A percentile compares a stretch with the other conserved stretches of the same genome.
These are phyloP conservation scores for Serinus canaria DNA, from an alignment of 2,113 vertebrate genomes.

Conservation along the genomic window DNA sequence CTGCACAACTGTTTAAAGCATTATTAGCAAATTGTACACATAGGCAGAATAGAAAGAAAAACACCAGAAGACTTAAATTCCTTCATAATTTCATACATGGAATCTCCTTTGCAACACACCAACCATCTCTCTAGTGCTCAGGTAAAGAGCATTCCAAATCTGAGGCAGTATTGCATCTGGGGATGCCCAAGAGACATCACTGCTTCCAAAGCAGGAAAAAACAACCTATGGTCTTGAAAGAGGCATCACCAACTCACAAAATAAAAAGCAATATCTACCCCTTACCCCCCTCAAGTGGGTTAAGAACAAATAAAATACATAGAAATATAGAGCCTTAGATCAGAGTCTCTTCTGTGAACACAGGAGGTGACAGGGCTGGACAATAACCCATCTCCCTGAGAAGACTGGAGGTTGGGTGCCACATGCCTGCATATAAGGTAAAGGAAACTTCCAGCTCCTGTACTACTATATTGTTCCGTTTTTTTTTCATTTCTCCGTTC, in stretches of 20 bases:
- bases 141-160: not conserved
- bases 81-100: not conserved
- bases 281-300: not conserved
- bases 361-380: not conserved
- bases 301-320: not conserved
- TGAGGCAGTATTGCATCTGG: not conserved
- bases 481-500: not conserved
- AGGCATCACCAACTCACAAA: not conserved
- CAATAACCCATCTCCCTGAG: not conserved
- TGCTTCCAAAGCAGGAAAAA: not conserved
- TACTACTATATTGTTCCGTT: accelerated
- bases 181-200: not conserved
- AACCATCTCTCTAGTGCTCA: not conserved
- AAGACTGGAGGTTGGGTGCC: not conserved
- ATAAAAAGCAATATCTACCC: not conserved
- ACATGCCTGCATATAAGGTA: not conserved
- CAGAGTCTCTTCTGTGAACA: not conserved
- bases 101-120: not conserved
- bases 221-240: not conserved
- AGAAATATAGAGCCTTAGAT: not conserved
- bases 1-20: not conserved
- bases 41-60: not conserved
- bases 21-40: not conserved
- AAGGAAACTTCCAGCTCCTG: not conserved
- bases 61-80: not conserved